Evolutionary conservation across 2,888 invertebrate species (phyloP).

Genomic region (Aleiodes testaceus): DNA sequence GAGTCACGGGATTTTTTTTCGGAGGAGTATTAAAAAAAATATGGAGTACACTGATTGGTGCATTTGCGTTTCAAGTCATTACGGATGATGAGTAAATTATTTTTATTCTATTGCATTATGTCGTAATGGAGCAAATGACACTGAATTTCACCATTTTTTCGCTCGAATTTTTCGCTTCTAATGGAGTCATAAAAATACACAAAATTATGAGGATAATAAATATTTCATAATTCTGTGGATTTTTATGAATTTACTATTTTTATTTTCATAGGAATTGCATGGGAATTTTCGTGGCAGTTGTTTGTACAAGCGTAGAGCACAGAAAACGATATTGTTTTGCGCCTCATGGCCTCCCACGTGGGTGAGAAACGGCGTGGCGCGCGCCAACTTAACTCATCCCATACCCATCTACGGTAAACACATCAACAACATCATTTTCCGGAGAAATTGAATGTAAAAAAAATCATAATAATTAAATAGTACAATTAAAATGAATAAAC

Average conservation of each 20-base stretch:
- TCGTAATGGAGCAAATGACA: no score
- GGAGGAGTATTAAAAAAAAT: constrained; percentile 39
- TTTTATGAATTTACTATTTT: background rate
- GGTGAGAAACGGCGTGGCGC: constrained; percentile 65
- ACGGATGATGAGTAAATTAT: no score
- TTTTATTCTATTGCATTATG: no score
- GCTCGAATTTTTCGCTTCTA: no score
- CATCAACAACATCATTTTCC: background rate
- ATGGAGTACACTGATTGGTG: constrained; percentile 42
- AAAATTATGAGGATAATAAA: no score
- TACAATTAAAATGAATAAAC: constrained; percentile 52
- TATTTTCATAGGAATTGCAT: background rate
- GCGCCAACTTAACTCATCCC: constrained; percentile 55
- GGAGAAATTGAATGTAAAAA: background rate
- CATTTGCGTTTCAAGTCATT: background rate
- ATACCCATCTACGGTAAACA: constrained; percentile 26
- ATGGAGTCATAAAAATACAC: no score
- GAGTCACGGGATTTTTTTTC: constrained; percentile 46
- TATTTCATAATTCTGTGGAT: no score
- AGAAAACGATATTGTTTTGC: constrained; percentile 66
- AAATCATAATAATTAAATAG: constrained; percentile 11
- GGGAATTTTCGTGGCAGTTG: constrained; percentile 20
- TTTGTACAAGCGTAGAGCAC: background rate
- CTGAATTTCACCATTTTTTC: no score
- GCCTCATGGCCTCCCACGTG: constrained; percentile 69